Conservation (phyloP, 2,888 invertebrate genomes). For the Idaea biselata region DNA sequence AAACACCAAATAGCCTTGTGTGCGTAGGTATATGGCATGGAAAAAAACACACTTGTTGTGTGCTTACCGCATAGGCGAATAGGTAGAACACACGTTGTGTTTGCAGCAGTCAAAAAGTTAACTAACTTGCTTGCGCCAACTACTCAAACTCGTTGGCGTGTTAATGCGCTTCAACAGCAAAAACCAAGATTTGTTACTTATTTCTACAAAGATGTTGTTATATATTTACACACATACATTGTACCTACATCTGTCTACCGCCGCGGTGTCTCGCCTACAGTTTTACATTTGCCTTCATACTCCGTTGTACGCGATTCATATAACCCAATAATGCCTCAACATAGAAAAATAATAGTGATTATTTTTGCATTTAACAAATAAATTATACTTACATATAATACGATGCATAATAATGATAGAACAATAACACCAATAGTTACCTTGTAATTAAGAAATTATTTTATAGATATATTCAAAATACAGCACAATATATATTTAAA, state of each 20-base stretch:
- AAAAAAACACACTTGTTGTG: too few species aligned
- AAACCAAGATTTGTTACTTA: slow-evolving; percentile 36
- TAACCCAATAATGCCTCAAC: slow-evolving; percentile 21
- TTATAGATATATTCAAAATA: slow-evolving; percentile 13
- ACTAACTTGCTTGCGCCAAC: too few species aligned
- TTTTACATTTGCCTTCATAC: slow-evolving; percentile 38
- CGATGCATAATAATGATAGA: slow-evolving; percentile 48
- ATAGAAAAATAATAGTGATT: slow-evolving; percentile 35
- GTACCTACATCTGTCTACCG: background rate
- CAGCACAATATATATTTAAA: slow-evolving; percentile 1
- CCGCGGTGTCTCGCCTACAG: slow-evolving; percentile 25
- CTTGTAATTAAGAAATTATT: slow-evolving; percentile 13
- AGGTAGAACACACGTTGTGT: too few species aligned
- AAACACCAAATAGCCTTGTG: too few species aligned
- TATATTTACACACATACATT: slow-evolving; percentile 17
- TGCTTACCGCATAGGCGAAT: too few species aligned
- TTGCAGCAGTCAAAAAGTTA: too few species aligned
- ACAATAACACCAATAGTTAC: slow-evolving; percentile 22
- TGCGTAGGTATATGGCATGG: too few species aligned
- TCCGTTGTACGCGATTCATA: slow-evolving; percentile 25
- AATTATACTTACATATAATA: slow-evolving; percentile 28
- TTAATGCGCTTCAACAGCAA: slow-evolving; percentile 29
- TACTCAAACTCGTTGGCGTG: too few species aligned
- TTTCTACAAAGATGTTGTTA: slow-evolving; percentile 28
- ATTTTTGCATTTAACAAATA: slow-evolving; percentile 50